Evolutionary conservation across 1,140 invertebrate genomes (phyloP).

Genomic region (Heliconius eleuchia): DNA sequence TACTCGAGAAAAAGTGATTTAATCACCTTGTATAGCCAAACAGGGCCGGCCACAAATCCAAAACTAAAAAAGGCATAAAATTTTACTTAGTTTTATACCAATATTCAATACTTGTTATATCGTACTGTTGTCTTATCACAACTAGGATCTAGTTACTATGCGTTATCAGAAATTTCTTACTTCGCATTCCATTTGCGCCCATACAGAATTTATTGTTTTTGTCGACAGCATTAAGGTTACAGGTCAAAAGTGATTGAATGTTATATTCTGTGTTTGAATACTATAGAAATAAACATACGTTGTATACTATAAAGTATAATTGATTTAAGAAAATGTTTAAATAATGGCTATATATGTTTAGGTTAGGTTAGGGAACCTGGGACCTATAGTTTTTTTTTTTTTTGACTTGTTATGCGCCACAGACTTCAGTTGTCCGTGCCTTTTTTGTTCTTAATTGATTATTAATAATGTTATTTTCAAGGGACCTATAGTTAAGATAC

Average conservation of each 20-base stretch:
- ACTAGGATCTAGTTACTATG: neutral
- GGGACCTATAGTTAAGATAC: neutral
- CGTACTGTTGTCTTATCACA: neutral
- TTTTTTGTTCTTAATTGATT: too few relatives aligned
- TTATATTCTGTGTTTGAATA: slow-evolving; percentile 7
- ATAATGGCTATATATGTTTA: neutral
- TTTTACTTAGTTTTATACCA: neutral
- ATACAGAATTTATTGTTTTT: slow-evolving; percentile 30
- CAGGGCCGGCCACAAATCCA: too few relatives aligned
- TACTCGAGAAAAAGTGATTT: too few relatives aligned
- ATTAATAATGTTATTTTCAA: too few relatives aligned
- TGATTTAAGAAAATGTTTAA: neutral
- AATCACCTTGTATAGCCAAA: too few relatives aligned
- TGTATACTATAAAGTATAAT: neutral
- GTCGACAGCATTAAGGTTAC: slow-evolving; percentile 12
- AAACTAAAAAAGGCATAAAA: too few relatives aligned
- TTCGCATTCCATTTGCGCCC: slow-evolving; percentile 17
- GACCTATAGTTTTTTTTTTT: neutral
- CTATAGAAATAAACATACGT: slow-evolving; percentile 6
- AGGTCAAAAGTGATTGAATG: slow-evolving; percentile 25
- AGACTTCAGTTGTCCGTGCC: too few relatives aligned
- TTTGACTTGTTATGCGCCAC: too few relatives aligned
- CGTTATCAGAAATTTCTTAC: slow-evolving; percentile 15
- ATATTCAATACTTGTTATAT: neutral
- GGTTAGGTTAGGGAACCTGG: neutral